Conservation (phyloP, 2,113 vertebrate genomes). For the Cynocephalus volans region DNA sequence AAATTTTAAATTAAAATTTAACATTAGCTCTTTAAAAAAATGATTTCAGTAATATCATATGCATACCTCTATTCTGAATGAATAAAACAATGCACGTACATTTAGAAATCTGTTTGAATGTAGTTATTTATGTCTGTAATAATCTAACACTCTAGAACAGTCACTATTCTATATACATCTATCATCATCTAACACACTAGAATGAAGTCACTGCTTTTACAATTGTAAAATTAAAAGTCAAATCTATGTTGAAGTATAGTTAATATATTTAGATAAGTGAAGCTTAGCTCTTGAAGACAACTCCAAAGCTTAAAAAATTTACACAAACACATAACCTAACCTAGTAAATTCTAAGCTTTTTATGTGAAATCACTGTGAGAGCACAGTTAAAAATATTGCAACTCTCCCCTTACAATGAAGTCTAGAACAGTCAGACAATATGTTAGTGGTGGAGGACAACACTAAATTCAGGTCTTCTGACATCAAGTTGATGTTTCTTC, state of each 20-base stretch:
- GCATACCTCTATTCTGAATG: slow-evolving; percentile 52
- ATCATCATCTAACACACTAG: slow-evolving; percentile 42
- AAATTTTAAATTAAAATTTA: slow-evolving; percentile 55
- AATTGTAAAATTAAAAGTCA: slow-evolving; percentile 41
- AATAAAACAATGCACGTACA: slow-evolving; percentile 30
- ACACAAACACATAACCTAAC: not conserved
- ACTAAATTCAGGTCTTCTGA: slow-evolving; percentile 13
- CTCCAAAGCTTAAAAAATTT: slow-evolving; percentile 39
- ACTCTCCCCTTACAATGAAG: not conserved
- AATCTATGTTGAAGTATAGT: slow-evolving; percentile 8
- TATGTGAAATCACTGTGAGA: slow-evolving; percentile 43
- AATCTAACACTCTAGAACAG: slow-evolving; percentile 51
- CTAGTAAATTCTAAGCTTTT: slow-evolving; percentile 32
- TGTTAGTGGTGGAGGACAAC: slow-evolving; percentile 24
- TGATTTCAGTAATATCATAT: slow-evolving; percentile 38
- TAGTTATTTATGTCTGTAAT: not conserved
- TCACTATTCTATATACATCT: slow-evolving; percentile 52
- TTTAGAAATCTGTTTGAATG: slow-evolving; percentile 52
- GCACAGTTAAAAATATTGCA: not conserved
- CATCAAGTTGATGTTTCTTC: not conserved
- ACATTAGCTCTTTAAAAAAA: slow-evolving; percentile 57
- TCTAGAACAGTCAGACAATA: not conserved
- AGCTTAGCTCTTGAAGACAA: slow-evolving; percentile 28
- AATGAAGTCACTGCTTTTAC: slow-evolving; percentile 33
- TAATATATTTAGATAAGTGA: slow-evolving; percentile 41